A percentile compares a stretch with the other conserved stretches of the same genome.
Evolutionary conservation across 1,140 invertebrate genomes (phyloP).

Genomic region (Dendrolimus kikuchii): DNA sequence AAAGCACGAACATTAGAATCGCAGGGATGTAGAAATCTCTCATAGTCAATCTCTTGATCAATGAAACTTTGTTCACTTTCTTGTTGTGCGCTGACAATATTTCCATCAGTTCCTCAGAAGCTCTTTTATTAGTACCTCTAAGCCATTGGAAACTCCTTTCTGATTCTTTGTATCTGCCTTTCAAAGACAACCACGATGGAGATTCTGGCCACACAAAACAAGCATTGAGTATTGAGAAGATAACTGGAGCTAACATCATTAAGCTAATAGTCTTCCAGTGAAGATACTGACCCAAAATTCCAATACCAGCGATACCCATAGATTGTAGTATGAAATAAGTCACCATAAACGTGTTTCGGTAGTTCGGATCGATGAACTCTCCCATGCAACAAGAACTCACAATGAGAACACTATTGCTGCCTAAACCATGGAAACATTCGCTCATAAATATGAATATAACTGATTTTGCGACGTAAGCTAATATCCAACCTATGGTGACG

Average conservation of each 20-base stretch:
- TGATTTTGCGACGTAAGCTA: background rate
- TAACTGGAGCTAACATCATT: conserved; percentile 4
- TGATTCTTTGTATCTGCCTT: conserved; percentile 11
- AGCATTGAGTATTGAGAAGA: conserved; percentile 2
- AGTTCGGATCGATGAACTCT: conserved; percentile 8
- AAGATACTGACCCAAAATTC: conserved; percentile 8
- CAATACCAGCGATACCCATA: conserved; percentile 7
- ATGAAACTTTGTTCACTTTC: background rate
- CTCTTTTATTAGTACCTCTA: conserved; percentile 8
- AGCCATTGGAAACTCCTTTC: conserved; percentile 8
- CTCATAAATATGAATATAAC: conserved; percentile 1
- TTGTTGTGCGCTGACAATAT: conserved; percentile 5
- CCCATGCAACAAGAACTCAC: conserved; percentile 4
- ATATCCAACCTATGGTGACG: conserved; percentile 10
- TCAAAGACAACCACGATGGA: conserved; percentile 11
- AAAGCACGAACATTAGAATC: conserved; percentile 7
- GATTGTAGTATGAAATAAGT: conserved; percentile 5
- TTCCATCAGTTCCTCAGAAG: conserved; percentile 6
- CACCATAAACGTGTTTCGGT: conserved; percentile 4
- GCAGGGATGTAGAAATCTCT: conserved; percentile 13
- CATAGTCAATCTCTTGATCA: conserved; percentile 1
- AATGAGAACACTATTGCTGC: conserved; percentile 6
- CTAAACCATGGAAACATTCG: conserved; percentile 12
- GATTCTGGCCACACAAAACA: conserved; percentile 10
- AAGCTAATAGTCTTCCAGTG: conserved; percentile 14